phyloP scores from a whole-genome alignment of 2,113 vertebrate genomes.

The Oryzias curvinotus region DNA sequence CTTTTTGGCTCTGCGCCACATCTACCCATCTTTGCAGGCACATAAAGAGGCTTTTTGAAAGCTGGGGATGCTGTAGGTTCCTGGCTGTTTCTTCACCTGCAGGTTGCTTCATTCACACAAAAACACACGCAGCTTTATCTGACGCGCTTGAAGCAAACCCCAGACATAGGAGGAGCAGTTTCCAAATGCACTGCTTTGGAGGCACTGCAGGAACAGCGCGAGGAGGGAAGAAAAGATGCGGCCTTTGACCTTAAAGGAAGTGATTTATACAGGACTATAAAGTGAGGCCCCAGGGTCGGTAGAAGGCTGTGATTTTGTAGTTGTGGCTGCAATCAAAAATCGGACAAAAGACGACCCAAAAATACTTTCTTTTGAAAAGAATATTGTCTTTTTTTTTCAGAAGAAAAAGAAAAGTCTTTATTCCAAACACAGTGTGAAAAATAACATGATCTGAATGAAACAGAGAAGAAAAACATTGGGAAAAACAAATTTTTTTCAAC shows the following conservation, averaged over 20 bases:
- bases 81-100: slow-evolving; percentile 62
- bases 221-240: slow-evolving; percentile 58
- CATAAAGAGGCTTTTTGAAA: slow-evolving; percentile 64
- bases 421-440: too few relatives aligned
- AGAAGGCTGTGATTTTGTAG: slow-evolving; percentile 43
- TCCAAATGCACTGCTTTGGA: slow-evolving; percentile 63
- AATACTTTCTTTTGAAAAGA: background rate
- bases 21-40: slow-evolving; percentile 59
- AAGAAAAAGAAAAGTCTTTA: too few relatives aligned
- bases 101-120: slow-evolving; percentile 53
- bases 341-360: slow-evolving; percentile 4
- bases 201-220: slow-evolving; percentile 61
- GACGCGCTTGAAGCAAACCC: slow-evolving; percentile 59
- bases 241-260: slow-evolving; percentile 63
- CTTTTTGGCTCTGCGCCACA: slow-evolving; percentile 54
- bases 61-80: slow-evolving; percentile 61
- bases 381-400: background rate
- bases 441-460: too few relatives aligned
- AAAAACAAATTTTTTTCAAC: too few relatives aligned
- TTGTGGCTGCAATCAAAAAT: slow-evolving; percentile 33
- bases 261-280: slow-evolving; percentile 70
- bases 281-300: slow-evolving; percentile 52
- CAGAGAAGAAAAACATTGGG: too few relatives aligned
- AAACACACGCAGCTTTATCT: slow-evolving; percentile 46
- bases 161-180: slow-evolving; percentile 56